phyloP scores from a whole-genome alignment of 2,113 vertebrate species.

The Channa argus region DNA sequence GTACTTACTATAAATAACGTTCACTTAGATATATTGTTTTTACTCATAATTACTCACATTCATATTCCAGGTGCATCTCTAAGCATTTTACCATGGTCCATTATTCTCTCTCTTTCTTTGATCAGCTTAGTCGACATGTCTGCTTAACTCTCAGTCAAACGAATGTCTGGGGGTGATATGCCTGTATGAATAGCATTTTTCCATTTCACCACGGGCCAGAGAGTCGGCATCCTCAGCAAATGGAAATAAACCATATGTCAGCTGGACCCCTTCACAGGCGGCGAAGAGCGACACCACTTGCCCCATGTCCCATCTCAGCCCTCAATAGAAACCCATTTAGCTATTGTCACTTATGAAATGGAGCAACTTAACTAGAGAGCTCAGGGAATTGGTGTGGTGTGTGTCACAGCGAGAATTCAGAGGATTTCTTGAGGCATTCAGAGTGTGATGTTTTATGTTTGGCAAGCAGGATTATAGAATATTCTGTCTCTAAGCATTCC shows the following conservation, averaged over 20 bases:
- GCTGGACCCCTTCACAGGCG: constrained; percentile 35
- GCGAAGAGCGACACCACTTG: constrained; percentile 46
- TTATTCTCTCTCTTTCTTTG: constrained; percentile 32
- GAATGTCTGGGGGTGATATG: constrained; percentile 66
- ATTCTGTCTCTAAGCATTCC: constrained; percentile 7
- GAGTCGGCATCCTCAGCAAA: constrained; percentile 61
- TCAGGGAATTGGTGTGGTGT: constrained; percentile 50
- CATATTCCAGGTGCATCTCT: constrained; percentile 41
- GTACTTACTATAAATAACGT: neutral
- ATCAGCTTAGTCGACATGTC: constrained; percentile 64
- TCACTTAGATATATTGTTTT: constrained; percentile 29
- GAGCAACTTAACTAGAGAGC: constrained; percentile 68
- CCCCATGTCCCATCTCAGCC: constrained; percentile 51
- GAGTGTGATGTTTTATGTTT: constrained; percentile 47
- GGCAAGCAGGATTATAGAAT: constrained; percentile 30
- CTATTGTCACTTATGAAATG: constrained; percentile 68
- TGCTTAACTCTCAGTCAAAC: constrained; percentile 51
- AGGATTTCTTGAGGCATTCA: constrained; percentile 31
- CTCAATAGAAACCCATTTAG: constrained; percentile 70
- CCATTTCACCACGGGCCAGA: constrained; percentile 36
- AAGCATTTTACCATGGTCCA: constrained; percentile 18
- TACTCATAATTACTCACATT: constrained; percentile 19
- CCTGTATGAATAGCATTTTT: constrained; percentile 61
- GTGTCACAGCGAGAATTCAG: constrained; percentile 37
- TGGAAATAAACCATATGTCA: constrained; percentile 67